Evolutionary conservation across 2,113 vertebrate species (phyloP).

Genomic region (Tragelaphus imberbis): DNA sequence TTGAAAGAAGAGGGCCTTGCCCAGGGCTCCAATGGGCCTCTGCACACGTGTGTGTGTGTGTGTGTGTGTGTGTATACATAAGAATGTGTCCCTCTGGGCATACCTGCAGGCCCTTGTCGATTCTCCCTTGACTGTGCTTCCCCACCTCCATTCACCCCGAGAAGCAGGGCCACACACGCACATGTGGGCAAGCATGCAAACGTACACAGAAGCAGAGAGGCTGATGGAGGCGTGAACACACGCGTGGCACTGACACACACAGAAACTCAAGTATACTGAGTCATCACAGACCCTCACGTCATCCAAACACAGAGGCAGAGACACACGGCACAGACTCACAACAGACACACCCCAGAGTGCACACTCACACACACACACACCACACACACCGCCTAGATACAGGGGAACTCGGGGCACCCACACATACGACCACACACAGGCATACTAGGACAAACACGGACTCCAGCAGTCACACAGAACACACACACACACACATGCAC

Average conservation of each 20-base stretch:
- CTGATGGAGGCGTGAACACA: accelerated
- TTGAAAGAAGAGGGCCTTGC: too few species aligned
- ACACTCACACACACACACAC: not conserved
- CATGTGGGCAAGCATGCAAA: not conserved
- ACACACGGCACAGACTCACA: not conserved
- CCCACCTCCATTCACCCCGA: not conserved
- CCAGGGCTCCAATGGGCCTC: too few species aligned
- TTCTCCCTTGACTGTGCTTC: not conserved
- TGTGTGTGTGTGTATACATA: too few species aligned
- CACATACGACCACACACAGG: not conserved
- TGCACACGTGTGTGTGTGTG: too few species aligned
- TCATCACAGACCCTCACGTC: not conserved
- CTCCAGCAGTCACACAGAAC: too few species aligned
- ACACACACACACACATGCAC: accelerated
- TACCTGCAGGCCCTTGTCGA: too few species aligned
- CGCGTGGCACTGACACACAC: not conserved
- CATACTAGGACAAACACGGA: not conserved
- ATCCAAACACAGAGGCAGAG: not conserved
- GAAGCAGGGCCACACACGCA: accelerated
- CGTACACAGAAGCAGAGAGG: accelerated
- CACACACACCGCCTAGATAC: not conserved
- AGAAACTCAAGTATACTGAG: not conserved
- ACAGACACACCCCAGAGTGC: not conserved
- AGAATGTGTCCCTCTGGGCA: too few species aligned
- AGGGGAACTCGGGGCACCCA: not conserved